Percentiles rank a stretch among this genome's conserved stretches.
Evolutionary conservation across 2,888 invertebrate species (phyloP).

Genomic region (Eurois occulta): DNA sequence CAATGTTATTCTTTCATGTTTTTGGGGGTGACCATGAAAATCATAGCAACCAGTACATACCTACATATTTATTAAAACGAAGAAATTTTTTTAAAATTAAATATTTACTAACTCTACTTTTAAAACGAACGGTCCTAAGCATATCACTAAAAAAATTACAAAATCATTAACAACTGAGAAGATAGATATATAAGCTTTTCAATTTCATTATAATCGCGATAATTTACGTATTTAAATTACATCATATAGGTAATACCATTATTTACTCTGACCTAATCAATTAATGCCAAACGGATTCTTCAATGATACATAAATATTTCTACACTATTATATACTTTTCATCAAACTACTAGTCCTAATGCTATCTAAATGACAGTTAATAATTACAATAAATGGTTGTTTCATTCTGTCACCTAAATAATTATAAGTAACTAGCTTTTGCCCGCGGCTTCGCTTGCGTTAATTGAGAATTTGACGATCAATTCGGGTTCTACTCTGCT

Average conservation of each 20-base stretch:
- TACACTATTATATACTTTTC: slow-evolving; percentile 11
- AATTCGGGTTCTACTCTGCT: too few species aligned
- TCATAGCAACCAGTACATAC: not conserved
- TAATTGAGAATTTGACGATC: too few species aligned
- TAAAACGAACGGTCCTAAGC: too few species aligned
- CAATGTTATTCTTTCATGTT: not conserved
- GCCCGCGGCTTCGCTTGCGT: too few species aligned
- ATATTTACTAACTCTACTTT: too few species aligned
- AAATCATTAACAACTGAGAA: too few species aligned
- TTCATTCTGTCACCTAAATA: slow-evolving; percentile 11
- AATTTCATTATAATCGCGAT: not conserved
- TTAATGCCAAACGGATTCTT: not conserved
- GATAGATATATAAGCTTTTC: not conserved
- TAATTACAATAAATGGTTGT: slow-evolving; percentile 23
- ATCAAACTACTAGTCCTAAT: slow-evolving; percentile 8
- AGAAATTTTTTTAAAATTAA: too few species aligned
- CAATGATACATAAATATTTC: slow-evolving; percentile 12
- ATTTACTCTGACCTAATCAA: not conserved
- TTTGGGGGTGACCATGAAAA: not conserved
- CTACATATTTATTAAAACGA: too few species aligned
- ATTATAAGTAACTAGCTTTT: too few species aligned
- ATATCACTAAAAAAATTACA: not conserved
- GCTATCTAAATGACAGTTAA: slow-evolving; percentile 27
- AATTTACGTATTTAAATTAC: not conserved
- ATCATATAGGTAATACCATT: not conserved